phyloP scores from a whole-genome alignment of 2,888 invertebrate genomes.

The Drosophila koepferae region DNA sequence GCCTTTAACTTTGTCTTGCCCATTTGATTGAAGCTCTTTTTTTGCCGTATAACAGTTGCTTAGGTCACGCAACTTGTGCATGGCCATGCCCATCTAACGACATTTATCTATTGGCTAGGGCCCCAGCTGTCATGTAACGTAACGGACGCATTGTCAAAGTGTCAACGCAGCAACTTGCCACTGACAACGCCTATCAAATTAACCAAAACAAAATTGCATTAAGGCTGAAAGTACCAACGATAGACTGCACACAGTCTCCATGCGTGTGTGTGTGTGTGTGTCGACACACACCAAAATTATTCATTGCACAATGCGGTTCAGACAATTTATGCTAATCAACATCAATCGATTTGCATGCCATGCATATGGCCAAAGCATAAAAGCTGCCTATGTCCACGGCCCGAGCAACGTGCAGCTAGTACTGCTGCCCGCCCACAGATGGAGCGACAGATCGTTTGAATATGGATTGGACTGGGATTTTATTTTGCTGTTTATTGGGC shows the following conservation, averaged over 20 bases:
- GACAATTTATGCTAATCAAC: constrained; percentile 84
- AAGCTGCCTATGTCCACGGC: constrained; percentile 25
- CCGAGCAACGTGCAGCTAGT: not conserved
- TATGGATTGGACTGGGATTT: constrained; percentile 23
- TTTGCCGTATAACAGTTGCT: constrained; percentile 8
- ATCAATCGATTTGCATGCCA: constrained; percentile 79
- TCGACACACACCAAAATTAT: constrained; percentile 68
- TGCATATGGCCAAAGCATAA: constrained; percentile 62
- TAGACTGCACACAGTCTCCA: constrained; percentile 7
- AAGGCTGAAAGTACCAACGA: constrained; percentile 56
- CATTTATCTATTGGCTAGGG: constrained; percentile 12
- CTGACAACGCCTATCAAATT: constrained; percentile 80
- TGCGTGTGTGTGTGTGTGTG: constrained; percentile 38
- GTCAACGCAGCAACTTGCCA: constrained; percentile 60
- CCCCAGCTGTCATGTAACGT: constrained; percentile 37
- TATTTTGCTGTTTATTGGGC: constrained; percentile 68
- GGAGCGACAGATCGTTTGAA: not conserved
- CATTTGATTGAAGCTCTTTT: not conserved
- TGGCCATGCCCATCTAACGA: not conserved
- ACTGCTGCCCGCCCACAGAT: not conserved
- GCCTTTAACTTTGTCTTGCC: no score
- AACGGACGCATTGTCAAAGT: constrained; percentile 51
- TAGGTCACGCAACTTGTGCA: constrained; percentile 2
- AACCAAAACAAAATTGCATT: constrained; percentile 80
- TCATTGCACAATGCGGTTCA: constrained; percentile 82